Evolutionary conservation across 2,797 vertebrate genomes (phyloP), one percentile per base, ranked within the genome.

Genomic region (Anolis apletophallus): DNA sequence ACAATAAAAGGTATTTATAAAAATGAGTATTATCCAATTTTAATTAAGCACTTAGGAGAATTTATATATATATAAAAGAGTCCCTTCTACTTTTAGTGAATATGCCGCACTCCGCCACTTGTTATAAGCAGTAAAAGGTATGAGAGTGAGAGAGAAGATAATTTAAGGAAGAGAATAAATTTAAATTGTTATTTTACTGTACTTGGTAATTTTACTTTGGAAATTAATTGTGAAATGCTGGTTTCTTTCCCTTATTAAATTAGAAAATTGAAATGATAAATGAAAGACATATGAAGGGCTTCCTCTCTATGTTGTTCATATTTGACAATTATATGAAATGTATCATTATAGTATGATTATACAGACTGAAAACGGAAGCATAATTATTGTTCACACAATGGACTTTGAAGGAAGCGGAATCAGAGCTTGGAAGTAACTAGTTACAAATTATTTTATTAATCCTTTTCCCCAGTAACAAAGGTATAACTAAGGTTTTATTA

Each of bases 11-110:
- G 57, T 50, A 2, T 84, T 91, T 88, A 90, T 19, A n/a, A 54
- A 88, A 64, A 88, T 84, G 79, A 61, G 69, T 84, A 86, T 84
- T 52, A 64, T 72, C 11, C 71, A 76, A 87, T 80, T 57, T n/a
- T 32, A 90, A 88, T 79, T 55, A 88, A 80, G 34, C 57, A 88
- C 59, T 81, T 85, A 59, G 46, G 61, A 64, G 68, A 72, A 85
- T 85, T 78, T 82, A 72, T 68, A 26, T 12, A 6, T 46, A 40
- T 46, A 46, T 6, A 46, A 7, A 46, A 46, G 5, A 46, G 46
- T 6, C 74, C 68, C 32, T 80, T 87, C 73, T 16, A 57, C 34
- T 86, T 73, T 81, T 76, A 72, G 23, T 54, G 57, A 84, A 79
- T 26, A 34, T 34, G 26, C 32, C 68, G 34, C 7, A 67, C 17